phyloP scores from a whole-genome alignment of 1,140 invertebrate species.

The Diachasmimorpha longicaudata region DNA sequence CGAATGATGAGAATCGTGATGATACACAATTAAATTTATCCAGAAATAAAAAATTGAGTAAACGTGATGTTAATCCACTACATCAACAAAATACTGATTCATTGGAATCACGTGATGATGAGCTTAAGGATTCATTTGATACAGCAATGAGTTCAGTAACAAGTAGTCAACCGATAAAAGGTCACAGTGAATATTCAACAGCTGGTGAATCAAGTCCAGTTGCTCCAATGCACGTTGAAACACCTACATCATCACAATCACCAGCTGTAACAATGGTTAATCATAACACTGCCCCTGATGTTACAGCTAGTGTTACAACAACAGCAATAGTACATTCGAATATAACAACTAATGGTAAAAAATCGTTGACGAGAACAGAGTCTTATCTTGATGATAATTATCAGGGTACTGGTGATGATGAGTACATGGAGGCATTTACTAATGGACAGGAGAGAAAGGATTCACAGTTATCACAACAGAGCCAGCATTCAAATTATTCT shows the following conservation, averaged over 20 bases:
- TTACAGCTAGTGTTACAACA: slow-evolving; percentile 50
- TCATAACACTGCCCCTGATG: slow-evolving; percentile 47
- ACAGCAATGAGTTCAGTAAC: slow-evolving; percentile 66
- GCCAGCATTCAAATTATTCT: slow-evolving; percentile 43
- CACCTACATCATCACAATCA: slow-evolving; percentile 36
- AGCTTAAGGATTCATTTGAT: slow-evolving; percentile 67
- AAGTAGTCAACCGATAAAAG: slow-evolving; percentile 55
- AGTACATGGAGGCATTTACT: slow-evolving; percentile 48
- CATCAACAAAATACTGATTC: slow-evolving; percentile 65
- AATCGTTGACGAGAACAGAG: slow-evolving; percentile 45
- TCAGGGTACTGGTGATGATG: slow-evolving; percentile 44
- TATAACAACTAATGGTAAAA: slow-evolving; percentile 46
- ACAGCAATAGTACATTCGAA: slow-evolving; percentile 52
- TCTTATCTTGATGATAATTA: slow-evolving; percentile 53
- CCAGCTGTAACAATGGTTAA: slow-evolving; percentile 38
- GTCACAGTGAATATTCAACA: slow-evolving; percentile 55
- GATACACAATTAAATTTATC: slow-evolving; percentile 29
- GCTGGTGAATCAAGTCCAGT: slow-evolving; percentile 48
- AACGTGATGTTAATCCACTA: slow-evolving; percentile 51
- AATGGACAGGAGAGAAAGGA: slow-evolving; percentile 53
- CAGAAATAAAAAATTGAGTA: slow-evolving; percentile 45
- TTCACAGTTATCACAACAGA: slow-evolving; percentile 52
- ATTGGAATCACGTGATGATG: slow-evolving; percentile 65
- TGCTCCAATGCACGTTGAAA: slow-evolving; percentile 40
- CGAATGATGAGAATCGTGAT: slow-evolving; percentile 40